Percentiles rank a stretch among this genome's conserved stretches.
Evolutionary conservation across 2,113 vertebrate species (phyloP).

Genomic region (Eupsittula cactorum): DNA sequence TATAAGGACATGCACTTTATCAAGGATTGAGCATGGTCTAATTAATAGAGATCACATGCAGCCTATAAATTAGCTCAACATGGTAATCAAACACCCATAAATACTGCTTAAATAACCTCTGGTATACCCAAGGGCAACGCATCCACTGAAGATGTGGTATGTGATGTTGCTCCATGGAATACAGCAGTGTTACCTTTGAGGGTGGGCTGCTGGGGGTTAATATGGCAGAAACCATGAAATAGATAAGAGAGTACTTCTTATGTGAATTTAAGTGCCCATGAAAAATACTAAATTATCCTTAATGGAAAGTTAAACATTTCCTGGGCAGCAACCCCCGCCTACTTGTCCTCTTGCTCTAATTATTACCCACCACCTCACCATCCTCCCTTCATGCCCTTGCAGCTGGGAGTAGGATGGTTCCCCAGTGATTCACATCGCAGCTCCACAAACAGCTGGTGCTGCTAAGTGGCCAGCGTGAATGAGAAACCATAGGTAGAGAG

Average conservation of each 20-base stretch:
- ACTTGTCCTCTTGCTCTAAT: background rate
- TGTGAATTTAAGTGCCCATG: background rate
- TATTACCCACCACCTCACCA: background rate
- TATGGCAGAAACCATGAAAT: background rate
- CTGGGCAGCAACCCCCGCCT: background rate
- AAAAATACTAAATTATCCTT: background rate
- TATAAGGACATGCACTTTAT: slow-evolving; percentile 45
- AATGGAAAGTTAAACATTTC: background rate
- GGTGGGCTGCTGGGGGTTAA: background rate
- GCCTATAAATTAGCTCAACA: slow-evolving; percentile 57
- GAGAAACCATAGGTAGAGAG: background rate
- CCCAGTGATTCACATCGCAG: background rate
- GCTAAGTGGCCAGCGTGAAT: background rate
- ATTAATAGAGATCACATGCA: slow-evolving; percentile 53
- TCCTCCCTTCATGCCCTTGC: background rate
- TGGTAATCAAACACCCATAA: slow-evolving; percentile 47
- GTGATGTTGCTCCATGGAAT: background rate
- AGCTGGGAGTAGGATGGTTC: background rate
- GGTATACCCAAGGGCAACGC: background rate
- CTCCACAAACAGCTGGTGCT: background rate
- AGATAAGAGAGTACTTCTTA: background rate
- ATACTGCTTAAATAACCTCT: background rate
- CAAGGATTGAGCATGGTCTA: slow-evolving; percentile 39
- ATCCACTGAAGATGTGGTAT: background rate
- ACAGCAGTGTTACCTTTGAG: background rate